Percentiles rank a stretch among this genome's conserved stretches.
Evolutionary conservation across 2,888 invertebrate species (phyloP).

Genomic region (Meiosimyza decipiens): DNA sequence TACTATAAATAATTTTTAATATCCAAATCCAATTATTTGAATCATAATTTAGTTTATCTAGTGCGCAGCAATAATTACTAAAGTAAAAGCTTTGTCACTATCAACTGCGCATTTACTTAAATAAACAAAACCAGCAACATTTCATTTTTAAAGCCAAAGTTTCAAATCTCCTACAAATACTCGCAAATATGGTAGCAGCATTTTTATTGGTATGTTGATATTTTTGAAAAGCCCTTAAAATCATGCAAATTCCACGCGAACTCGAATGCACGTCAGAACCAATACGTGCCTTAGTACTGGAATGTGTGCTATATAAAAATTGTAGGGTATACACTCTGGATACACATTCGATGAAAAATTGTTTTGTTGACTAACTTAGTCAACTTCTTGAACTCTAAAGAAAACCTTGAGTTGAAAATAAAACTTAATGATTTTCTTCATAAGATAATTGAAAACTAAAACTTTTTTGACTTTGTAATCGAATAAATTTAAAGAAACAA

Average conservation of each 20-base stretch:
- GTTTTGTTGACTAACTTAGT: too few species aligned
- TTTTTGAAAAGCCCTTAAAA: not conserved
- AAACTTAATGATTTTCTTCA: too few species aligned
- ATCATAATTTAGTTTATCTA: too few species aligned
- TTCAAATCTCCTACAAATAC: not conserved
- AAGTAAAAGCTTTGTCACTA: not conserved
- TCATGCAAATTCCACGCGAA: constrained; percentile 6
- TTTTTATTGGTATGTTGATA: not conserved
- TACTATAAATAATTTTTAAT: not conserved
- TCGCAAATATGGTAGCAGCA: not conserved
- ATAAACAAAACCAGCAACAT: too few species aligned
- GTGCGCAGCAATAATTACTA: too few species aligned
- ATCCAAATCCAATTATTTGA: too few species aligned
- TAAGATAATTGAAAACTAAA: too few species aligned
- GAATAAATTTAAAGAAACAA: too few species aligned
- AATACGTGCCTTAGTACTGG: not conserved
- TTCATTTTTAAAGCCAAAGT: not conserved
- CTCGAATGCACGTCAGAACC: not conserved
- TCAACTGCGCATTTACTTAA: too few species aligned
- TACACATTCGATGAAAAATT: not conserved
- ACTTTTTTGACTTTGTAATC: too few species aligned
- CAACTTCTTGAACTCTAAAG: too few species aligned
- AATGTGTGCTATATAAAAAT: not conserved
- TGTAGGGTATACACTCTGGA: not conserved
- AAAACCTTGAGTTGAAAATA: too few species aligned